phyloP scores from a whole-genome alignment of 2,888 invertebrate genomes.

The Agrochola macilenta region DNA sequence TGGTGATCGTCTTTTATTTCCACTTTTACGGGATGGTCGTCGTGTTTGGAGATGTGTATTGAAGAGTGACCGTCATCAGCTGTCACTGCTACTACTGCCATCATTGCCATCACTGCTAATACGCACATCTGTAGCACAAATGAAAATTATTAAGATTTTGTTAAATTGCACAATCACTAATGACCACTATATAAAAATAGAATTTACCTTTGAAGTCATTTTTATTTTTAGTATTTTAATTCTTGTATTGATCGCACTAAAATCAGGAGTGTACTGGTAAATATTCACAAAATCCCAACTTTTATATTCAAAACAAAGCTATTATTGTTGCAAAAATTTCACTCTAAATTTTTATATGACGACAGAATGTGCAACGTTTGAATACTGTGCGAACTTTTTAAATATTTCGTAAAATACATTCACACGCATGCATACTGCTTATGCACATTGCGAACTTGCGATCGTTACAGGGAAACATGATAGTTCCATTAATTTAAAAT shows the following conservation, averaged over 20 bases:
- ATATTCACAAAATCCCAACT: constrained; percentile 25
- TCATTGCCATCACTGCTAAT: constrained; percentile 25
- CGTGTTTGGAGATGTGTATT: constrained; percentile 70
- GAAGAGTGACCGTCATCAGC: constrained; percentile 69
- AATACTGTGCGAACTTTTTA: constrained; percentile 30
- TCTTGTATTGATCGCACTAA: constrained; percentile 10
- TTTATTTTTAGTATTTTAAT: not conserved
- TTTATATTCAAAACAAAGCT: constrained; percentile 50
- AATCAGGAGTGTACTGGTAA: constrained; percentile 20
- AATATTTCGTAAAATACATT: constrained; percentile 55
- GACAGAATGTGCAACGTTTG: constrained; percentile 43
- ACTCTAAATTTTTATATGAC: constrained; percentile 26
- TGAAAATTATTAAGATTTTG: not conserved
- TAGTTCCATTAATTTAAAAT: constrained; percentile 2
- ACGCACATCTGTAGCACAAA: constrained; percentile 51
- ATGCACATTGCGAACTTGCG: constrained; percentile 8
- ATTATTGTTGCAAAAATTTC: constrained; percentile 30
- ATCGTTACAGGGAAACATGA: not conserved
- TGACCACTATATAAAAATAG: not conserved
- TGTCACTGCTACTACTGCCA: constrained; percentile 15
- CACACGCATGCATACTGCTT: constrained; percentile 30
- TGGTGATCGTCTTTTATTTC: constrained; percentile 60
- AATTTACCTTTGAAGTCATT: constrained; percentile 52
- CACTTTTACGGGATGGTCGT: constrained; percentile 65
- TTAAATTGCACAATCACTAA: not conserved